These are phyloP conservation scores for Tenualosa ilisha DNA, from an alignment of 2,797 vertebrate species.

Conservation along the genomic window DNA sequence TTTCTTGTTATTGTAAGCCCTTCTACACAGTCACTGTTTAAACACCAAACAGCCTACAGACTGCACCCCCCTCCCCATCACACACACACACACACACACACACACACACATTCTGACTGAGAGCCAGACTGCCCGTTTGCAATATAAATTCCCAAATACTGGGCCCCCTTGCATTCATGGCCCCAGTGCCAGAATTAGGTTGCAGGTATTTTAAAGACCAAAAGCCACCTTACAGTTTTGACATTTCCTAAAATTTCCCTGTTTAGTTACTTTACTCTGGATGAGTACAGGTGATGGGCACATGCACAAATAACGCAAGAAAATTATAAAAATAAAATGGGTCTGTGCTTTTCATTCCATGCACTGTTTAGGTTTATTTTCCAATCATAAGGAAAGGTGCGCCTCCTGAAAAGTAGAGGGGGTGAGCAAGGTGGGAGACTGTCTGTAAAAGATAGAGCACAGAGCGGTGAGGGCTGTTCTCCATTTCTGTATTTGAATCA, in stretches of 20 bases:
- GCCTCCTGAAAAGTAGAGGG: not conserved
- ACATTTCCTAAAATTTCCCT: no score
- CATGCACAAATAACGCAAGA: not conserved
- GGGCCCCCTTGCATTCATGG: not conserved
- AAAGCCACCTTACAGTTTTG: not conserved
- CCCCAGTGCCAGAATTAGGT: not conserved
- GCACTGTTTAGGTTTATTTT: not conserved
- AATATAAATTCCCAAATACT: constrained; percentile 59
- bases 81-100: not conserved
- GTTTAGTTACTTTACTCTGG: not conserved
- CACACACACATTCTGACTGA: constrained; percentile 34
- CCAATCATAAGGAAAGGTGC: not conserved
- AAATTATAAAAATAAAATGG: not conserved
- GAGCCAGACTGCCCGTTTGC: constrained; percentile 53
- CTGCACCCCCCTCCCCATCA: constrained; percentile 34
- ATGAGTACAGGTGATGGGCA: not conserved
- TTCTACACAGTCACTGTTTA: constrained; percentile 58
- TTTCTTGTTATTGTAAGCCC: constrained; percentile 55
- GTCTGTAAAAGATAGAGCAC: not conserved
- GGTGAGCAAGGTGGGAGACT: constrained; percentile 11
- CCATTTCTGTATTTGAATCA: constrained; percentile 25
- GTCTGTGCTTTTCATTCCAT: not conserved
- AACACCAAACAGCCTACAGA: constrained; percentile 61
- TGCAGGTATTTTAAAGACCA: not conserved
- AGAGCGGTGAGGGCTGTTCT: constrained; percentile 26